Conservation (phyloP, 37 sponge, comb jelly and placozoan species). For the Axinella damicornis region DNA sequence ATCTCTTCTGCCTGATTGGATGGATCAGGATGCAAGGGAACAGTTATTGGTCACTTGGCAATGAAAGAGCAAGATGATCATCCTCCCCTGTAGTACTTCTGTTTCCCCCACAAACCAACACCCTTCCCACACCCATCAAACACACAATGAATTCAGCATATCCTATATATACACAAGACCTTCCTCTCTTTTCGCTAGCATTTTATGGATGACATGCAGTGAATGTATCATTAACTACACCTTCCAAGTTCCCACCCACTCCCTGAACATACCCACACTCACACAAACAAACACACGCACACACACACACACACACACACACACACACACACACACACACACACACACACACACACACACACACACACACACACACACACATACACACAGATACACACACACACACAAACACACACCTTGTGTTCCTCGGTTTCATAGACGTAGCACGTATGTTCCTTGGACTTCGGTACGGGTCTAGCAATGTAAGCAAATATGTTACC, state of each 20-base stretch:
- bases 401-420: background rate
- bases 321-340: background rate
- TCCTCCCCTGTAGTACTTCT: too few relatives aligned
- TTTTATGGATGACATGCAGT: too few relatives aligned
- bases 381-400: too few relatives aligned
- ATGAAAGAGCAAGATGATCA: background rate
- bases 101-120: too few relatives aligned
- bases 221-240: background rate
- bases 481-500: conserved; percentile 65
- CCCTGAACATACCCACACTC: background rate
- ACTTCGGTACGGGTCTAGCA: background rate
- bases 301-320: background rate
- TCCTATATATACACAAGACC: too few relatives aligned
- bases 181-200: too few relatives aligned
- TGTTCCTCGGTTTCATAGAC: conserved; percentile 14
- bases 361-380: too few relatives aligned
- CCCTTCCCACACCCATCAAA: too few relatives aligned
- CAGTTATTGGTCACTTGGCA: background rate
- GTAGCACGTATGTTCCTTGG: conserved; percentile 35
- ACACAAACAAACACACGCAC: background rate
- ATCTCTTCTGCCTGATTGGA: conserved; percentile 56
- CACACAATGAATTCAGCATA: too few relatives aligned
- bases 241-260: background rate
- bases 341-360: too few relatives aligned
- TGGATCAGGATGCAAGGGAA: background rate